Percentiles rank a stretch among this genome's conserved stretches.
phyloP scores from a whole-genome alignment of 1,140 invertebrate genomes.

The Conus ventricosus region DNA sequence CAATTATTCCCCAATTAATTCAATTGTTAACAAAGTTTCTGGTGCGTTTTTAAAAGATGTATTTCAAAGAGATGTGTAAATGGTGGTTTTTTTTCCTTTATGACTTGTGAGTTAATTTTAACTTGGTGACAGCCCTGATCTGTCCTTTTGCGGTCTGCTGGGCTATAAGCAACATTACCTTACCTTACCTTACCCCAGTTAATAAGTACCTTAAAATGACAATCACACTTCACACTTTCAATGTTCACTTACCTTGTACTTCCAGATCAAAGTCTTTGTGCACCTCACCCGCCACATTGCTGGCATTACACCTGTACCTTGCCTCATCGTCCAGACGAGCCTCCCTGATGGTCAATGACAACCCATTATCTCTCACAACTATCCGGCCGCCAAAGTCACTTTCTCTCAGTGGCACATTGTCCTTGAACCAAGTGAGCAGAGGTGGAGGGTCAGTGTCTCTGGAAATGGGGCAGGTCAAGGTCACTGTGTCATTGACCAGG shows the following conservation, averaged over 20 bases:
- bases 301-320: slow-evolving; percentile 75
- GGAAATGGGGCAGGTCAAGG: slow-evolving; percentile 72
- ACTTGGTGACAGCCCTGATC: too few relatives aligned
- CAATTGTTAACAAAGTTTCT: too few relatives aligned
- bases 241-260: slow-evolving; percentile 61
- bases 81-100: too few relatives aligned
- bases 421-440: slow-evolving; percentile 74
- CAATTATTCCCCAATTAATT: too few relatives aligned
- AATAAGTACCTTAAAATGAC: too few relatives aligned
- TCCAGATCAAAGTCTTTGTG: slow-evolving; percentile 67
- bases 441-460: slow-evolving; percentile 74
- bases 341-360: slow-evolving; percentile 59
- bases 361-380: slow-evolving; percentile 56
- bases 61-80: too few relatives aligned
- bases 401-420: slow-evolving; percentile 53
- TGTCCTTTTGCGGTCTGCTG: too few relatives aligned
- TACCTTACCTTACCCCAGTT: too few relatives aligned
- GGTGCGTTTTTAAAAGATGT: too few relatives aligned
- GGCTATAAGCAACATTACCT: too few relatives aligned
- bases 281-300: slow-evolving; percentile 73
- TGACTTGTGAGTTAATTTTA: too few relatives aligned
- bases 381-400: slow-evolving; percentile 47
- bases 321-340: slow-evolving; percentile 72
- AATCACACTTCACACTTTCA: too few relatives aligned
- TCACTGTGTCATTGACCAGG: slow-evolving; percentile 56